phyloP scores from a whole-genome alignment of 1,140 invertebrate genomes.

The Mesaphorura yosii region DNA sequence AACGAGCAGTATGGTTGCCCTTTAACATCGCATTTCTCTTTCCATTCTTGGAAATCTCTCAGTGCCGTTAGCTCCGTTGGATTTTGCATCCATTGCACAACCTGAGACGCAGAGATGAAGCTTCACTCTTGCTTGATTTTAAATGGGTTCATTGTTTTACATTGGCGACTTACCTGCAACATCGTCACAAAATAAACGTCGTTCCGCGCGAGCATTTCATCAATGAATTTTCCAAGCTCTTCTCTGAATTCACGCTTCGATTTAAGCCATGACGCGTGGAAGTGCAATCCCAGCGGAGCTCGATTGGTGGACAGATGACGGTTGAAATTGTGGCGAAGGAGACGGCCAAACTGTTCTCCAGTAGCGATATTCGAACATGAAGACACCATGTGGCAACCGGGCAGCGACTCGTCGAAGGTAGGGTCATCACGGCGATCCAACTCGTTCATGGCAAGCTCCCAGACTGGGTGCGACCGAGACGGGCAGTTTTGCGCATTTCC shows the following conservation, averaged over 20 bases:
- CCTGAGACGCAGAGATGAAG: conserved; percentile 41
- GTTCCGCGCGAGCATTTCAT: conserved; percentile 76
- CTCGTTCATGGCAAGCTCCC: conserved; percentile 95
- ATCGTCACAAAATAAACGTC: conserved; percentile 92
- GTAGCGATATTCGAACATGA: conserved; percentile 84
- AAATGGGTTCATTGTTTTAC: background rate
- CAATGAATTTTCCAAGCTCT: conserved; percentile 83
- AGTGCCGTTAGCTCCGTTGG: conserved; percentile 76
- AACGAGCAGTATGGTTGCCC: conserved; percentile 83
- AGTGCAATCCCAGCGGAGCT: conserved; percentile 84
- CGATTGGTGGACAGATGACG: conserved; percentile 84
- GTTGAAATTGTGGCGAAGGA: conserved; percentile 86
- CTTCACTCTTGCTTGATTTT: too few relatives aligned
- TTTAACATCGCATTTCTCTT: conserved; percentile 88
- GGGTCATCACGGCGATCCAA: conserved; percentile 81
- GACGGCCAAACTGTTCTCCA: conserved; percentile 72
- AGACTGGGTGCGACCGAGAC: conserved; percentile 75
- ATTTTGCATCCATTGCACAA: conserved; percentile 95
- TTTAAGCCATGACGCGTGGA: conserved; percentile 91
- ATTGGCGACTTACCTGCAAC: conserved; percentile 61
- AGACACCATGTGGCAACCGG: conserved; percentile 51
- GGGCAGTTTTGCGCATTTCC: conserved; percentile 86
- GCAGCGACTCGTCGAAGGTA: conserved; percentile 76
- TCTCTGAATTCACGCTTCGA: conserved; percentile 86
- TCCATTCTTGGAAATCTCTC: conserved; percentile 86